Evolutionary conservation across 2,888 invertebrate genomes (phyloP).

Genomic region (Chrysodeixis includens): DNA sequence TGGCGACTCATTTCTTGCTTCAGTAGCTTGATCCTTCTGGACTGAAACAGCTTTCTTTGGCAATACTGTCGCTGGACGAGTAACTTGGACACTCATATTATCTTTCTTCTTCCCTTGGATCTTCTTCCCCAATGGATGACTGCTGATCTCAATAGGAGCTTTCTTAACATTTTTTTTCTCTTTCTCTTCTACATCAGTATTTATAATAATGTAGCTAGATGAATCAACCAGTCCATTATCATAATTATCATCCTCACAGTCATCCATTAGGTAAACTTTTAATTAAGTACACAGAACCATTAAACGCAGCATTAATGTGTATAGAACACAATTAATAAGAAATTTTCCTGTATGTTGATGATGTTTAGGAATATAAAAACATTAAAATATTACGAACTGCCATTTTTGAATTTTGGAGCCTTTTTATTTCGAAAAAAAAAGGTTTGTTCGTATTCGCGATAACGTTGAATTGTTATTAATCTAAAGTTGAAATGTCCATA

Average conservation of each 20-base stretch:
- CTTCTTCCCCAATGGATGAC: constrained; percentile 30
- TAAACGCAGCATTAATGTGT: constrained; percentile 12
- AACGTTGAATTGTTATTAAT: background rate
- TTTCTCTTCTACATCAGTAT: background rate
- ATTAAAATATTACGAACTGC: constrained; percentile 7
- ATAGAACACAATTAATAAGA: background rate
- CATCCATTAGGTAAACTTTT: constrained; percentile 32
- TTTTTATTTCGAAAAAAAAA: constrained; percentile 2
- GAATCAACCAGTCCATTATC: constrained; percentile 36
- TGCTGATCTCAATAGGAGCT: constrained; percentile 6
- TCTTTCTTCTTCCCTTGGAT: constrained; percentile 19
- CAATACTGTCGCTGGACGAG: constrained; percentile 18
- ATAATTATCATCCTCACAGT: constrained; percentile 17
- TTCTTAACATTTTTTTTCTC: background rate
- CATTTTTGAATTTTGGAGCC: constrained; percentile 37
- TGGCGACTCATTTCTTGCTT: background rate
- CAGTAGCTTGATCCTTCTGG: constrained; percentile 25
- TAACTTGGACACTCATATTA: constrained; percentile 15
- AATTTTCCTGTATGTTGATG: constrained; percentile 1
- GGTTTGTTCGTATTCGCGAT: background rate
- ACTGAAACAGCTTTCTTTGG: constrained; percentile 31
- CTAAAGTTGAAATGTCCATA: too few species aligned
- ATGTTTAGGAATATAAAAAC: constrained; percentile 10
- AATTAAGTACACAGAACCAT: constrained; percentile 4
- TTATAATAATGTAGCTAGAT: constrained; percentile 28